Percentiles rank a stretch among this genome's conserved stretches.
Conservation (phyloP, 2,113 vertebrate genomes). For the Aldabrachelys gigantea region DNA sequence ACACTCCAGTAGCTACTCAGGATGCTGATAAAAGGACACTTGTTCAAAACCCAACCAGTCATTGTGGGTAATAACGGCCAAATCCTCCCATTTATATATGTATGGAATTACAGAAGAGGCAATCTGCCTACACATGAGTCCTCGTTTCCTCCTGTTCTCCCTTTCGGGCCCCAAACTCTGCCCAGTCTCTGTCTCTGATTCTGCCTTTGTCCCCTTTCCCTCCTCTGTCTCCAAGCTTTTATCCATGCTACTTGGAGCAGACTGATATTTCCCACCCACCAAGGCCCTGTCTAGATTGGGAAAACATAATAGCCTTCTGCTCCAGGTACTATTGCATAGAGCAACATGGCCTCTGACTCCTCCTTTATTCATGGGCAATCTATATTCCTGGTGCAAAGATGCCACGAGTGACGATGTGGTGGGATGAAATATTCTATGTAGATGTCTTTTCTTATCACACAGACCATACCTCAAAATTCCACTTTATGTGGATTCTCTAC, state of each 20-base stretch:
- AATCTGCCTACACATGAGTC: neutral
- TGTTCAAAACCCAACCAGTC: neutral
- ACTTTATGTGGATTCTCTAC: neutral
- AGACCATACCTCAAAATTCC: neutral
- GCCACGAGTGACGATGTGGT: neutral
- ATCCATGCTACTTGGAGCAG: neutral
- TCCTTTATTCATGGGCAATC: neutral
- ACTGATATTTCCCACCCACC: neutral
- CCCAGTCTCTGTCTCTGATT: no score
- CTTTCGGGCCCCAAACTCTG: neutral
- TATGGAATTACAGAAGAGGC: neutral
- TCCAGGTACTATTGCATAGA: neutral
- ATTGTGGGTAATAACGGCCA: neutral
- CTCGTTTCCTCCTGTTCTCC: neutral
- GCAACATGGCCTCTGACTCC: neutral
- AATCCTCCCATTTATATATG: neutral
- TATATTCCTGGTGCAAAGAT: neutral
- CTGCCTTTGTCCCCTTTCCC: neutral
- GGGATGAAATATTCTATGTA: neutral
- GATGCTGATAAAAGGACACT: neutral
- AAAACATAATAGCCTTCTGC: neutral
- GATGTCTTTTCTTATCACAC: neutral
- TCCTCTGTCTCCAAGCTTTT: neutral
- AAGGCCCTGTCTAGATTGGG: neutral
- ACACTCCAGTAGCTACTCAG: neutral